Conservation (phyloP, 2,797 vertebrate species). For the Sebastes taczanowskii region DNA sequence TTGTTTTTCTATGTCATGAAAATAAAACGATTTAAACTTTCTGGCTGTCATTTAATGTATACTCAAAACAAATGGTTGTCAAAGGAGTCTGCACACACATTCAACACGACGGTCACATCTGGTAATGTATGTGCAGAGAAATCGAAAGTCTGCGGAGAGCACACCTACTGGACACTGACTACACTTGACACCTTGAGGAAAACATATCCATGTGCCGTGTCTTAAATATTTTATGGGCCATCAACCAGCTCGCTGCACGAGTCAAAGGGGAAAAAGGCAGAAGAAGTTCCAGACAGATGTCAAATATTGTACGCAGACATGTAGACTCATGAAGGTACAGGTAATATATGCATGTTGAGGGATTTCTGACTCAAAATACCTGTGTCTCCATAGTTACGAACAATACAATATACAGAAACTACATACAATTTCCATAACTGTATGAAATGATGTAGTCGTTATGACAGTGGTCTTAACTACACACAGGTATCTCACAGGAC, state of each 20-base stretch:
- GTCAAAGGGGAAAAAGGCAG: background rate
- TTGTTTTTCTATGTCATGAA: constrained; percentile 39
- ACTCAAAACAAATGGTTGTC: background rate
- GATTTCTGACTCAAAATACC: background rate
- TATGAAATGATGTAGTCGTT: background rate
- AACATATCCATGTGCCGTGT: rapidly evolving
- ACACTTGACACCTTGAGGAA: background rate
- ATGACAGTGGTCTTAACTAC: background rate
- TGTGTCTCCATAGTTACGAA: background rate
- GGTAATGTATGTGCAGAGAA: background rate
- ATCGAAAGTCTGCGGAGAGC: background rate
- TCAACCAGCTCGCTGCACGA: background rate
- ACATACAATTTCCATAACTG: background rate
- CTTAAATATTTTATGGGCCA: rapidly evolving
- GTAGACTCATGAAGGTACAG: background rate
- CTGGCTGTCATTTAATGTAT: background rate
- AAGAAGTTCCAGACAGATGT: background rate
- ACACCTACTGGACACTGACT: background rate
- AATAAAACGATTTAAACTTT: constrained; percentile 45
- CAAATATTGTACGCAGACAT: background rate
- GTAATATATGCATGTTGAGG: background rate
- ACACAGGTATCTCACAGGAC: too few species aligned
- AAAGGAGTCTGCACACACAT: background rate
- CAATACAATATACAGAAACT: background rate
- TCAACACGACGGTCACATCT: background rate